A percentile compares a stretch with the other conserved stretches of the same genome.
phyloP scores from a whole-genome alignment of 2,888 invertebrate species.

The Drosophila formosana region DNA sequence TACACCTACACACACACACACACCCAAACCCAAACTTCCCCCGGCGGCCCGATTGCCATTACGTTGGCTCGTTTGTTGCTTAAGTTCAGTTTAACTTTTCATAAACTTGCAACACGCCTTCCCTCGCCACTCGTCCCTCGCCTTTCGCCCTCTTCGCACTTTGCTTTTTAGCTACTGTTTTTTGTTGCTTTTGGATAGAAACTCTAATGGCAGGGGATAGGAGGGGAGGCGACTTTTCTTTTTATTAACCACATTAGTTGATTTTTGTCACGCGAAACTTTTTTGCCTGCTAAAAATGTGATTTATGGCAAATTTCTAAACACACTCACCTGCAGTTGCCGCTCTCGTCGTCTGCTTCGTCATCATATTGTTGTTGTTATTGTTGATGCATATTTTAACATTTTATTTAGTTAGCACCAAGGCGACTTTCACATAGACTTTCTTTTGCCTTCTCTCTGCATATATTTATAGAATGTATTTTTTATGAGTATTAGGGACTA shows the following conservation, averaged over 20 bases:
- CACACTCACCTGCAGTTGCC: constrained; percentile 53
- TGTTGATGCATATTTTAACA: constrained; percentile 65
- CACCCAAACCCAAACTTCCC: neutral
- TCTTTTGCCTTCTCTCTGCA: neutral
- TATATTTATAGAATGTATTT: constrained; percentile 26
- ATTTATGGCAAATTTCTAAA: constrained; percentile 73
- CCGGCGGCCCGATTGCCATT: constrained; percentile 21
- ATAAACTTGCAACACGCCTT: constrained; percentile 71
- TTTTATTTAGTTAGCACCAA: constrained; percentile 73
- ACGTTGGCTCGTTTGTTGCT: constrained; percentile 63
- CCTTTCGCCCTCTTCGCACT: constrained; percentile 16
- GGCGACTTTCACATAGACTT: constrained; percentile 21
- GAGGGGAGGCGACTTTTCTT: constrained; percentile 28
- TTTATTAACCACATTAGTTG: constrained; percentile 81
- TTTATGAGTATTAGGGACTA: constrained; percentile 36
- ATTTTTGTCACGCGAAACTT: constrained; percentile 81
- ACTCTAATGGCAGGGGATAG: neutral
- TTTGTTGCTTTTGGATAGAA: constrained; percentile 23
- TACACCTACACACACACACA: neutral
- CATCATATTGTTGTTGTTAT: constrained; percentile 19
- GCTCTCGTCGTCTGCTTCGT: neutral
- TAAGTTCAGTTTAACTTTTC: constrained; percentile 79
- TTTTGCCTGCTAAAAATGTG: constrained; percentile 60
- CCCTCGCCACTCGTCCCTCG: too few relatives aligned
- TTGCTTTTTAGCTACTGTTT: constrained; percentile 51